Evolutionary conservation across 2,888 invertebrate genomes (phyloP).

Genomic region (Eumerus sabulonum): DNA sequence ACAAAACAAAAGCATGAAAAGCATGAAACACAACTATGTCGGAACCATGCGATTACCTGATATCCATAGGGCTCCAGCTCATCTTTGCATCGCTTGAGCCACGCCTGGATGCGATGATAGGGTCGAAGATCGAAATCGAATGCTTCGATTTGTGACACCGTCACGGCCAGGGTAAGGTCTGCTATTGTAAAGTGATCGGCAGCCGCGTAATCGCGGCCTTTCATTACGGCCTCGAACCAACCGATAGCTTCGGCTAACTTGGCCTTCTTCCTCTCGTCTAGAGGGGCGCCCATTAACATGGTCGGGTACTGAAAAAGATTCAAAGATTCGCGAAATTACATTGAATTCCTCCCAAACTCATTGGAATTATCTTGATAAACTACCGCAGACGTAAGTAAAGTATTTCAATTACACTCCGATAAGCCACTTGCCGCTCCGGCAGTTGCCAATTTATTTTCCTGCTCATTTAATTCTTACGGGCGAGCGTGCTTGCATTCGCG

Average conservation of each 20-base stretch:
- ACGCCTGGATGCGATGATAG: conserved; percentile 81
- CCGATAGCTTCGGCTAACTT: conserved; percentile 81
- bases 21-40: neutral
- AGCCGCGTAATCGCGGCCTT: conserved; percentile 81
- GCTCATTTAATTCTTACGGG: too few relatives aligned
- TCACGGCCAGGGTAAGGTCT: conserved; percentile 76
- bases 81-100: conserved; percentile 84
- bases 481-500: too few relatives aligned
- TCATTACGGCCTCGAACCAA: conserved; percentile 81
- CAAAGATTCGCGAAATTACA: neutral
- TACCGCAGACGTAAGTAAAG: conserved; percentile 17
- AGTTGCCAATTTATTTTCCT: too few relatives aligned
- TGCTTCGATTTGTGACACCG: conserved; percentile 78
- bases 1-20: neutral
- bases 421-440: too few relatives aligned
- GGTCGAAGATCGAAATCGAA: conserved; percentile 80
- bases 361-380: too few relatives aligned
- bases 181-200: conserved; percentile 80
- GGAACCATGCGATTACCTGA: conserved; percentile 77
- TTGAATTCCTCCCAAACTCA: too few relatives aligned
- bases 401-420: too few relatives aligned
- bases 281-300: conserved; percentile 78
- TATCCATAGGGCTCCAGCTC: conserved; percentile 84
- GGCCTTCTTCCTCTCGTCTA: conserved; percentile 79
- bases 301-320: conserved; percentile 77